Base-by-base conservation (phyloP, 2,113 vertebrate species). In the Chelonoidis abingdonii region DNA sequence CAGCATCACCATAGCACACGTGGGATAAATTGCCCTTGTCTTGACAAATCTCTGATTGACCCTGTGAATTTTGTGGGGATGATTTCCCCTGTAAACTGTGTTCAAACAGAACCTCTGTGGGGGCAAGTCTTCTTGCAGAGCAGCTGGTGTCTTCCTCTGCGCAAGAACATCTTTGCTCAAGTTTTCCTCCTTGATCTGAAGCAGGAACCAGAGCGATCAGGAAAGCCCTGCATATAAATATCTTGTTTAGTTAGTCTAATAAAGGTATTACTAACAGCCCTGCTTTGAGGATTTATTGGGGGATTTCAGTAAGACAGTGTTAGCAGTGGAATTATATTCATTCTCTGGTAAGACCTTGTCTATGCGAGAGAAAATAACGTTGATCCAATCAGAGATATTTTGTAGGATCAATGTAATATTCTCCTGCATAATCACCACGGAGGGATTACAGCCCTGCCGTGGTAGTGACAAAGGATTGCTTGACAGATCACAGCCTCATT, bases 221-320 rank as follows among this genome's bases (percentile, higher is more conserved):
- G 92, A 96, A 97, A 97, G 53, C 90, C 57, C 89, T 93, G 75
- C 88, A 92, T 96, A 96, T 96, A 98, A 98, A 97, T 97, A 95
- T 97, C 94, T 98, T 97, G 96, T 98, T 95, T 96, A 91, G 85
- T 97, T 98, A 97, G 97, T 97, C 98, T 97, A 96, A 97, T 97
- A 98, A 98, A 96, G 95, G 92, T 96, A 95, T 97, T 97, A 97
- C 95, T 95, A 94, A 93, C 96, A 97, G 96, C 88, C 97, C 97
- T 98, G 97, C 97, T 98, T 97, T 97, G 96, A 97, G 98, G 97
- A 98, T 97, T 98, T 98, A 97, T 98, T 97, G 97, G 91, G 87
- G 96, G 97, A 98, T 98, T 98, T 98, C 94, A 94, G 82, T 97
- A 98, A 98, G 96, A 95, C 97, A 95, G 95, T 96, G 96, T 98